Percentiles rank a stretch among this genome's conserved stretches.
Evolutionary conservation across 2,888 invertebrate genomes (phyloP).

Genomic region (Callimorpha dominula): DNA sequence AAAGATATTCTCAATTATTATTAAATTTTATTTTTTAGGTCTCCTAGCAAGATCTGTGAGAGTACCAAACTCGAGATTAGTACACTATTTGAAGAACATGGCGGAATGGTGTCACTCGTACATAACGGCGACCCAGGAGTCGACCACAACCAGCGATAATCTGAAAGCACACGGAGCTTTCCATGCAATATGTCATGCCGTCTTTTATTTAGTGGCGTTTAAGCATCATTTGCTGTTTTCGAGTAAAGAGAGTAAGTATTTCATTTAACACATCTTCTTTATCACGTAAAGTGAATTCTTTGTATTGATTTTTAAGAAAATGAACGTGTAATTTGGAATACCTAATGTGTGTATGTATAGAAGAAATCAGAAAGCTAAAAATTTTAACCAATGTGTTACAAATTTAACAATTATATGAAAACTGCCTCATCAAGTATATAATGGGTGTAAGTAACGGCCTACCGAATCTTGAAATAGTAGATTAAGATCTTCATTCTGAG

Average conservation of each 20-base stretch:
- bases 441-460: too few relatives aligned
- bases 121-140: constrained; percentile 89
- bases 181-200: constrained; percentile 96
- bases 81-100: constrained; percentile 88
- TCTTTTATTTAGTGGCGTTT: constrained; percentile 97
- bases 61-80: constrained; percentile 73
- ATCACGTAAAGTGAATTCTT: not conserved
- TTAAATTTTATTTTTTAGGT: constrained; percentile 50
- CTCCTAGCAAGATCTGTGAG: constrained; percentile 77
- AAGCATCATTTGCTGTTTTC: constrained; percentile 94
- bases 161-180: constrained; percentile 93
- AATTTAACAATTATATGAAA: too few relatives aligned
- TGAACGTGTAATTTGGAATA: too few relatives aligned
- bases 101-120: constrained; percentile 95
- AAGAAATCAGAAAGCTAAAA: too few relatives aligned
- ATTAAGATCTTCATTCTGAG: too few relatives aligned
- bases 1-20: too few relatives aligned
- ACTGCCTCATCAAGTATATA: too few relatives aligned
- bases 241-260: constrained; percentile 90
- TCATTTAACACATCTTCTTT: not conserved
- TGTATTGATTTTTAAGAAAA: not conserved
- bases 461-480: too few relatives aligned
- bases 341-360: not conserved
- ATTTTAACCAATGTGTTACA: too few relatives aligned
- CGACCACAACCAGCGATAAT: constrained; percentile 67